phyloP scores from a whole-genome alignment of 2,888 invertebrate genomes.

The Nasonovia ribisnigri region DNA sequence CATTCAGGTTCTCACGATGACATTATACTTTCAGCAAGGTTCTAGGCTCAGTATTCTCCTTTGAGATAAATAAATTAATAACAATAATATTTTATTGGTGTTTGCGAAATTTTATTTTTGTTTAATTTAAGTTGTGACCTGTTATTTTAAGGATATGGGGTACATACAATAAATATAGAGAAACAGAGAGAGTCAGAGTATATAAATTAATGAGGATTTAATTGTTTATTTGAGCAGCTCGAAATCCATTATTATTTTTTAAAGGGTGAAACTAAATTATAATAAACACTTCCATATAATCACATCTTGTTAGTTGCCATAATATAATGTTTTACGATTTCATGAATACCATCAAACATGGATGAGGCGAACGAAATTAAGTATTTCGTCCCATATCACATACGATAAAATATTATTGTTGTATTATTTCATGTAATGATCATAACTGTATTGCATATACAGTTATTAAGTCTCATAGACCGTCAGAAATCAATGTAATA shows the following conservation, averaged over 20 bases:
- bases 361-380: background rate
- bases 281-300: background rate
- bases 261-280: background rate
- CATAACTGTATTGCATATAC: background rate
- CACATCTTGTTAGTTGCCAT: background rate
- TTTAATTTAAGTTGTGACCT: background rate
- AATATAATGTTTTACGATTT: background rate
- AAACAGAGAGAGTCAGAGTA: background rate
- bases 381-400: background rate
- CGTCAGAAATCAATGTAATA: background rate
- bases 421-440: slow-evolving; percentile 1
- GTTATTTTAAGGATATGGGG: background rate
- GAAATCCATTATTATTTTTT: slow-evolving; percentile 20
- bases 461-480: background rate
- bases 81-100: background rate
- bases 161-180: background rate
- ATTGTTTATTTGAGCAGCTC: slow-evolving; percentile 30
- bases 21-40: too few relatives aligned
- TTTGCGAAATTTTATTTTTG: background rate
- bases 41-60: background rate
- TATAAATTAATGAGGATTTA: background rate
- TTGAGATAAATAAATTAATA: background rate
- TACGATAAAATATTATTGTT: slow-evolving; percentile 21
- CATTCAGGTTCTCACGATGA: too few relatives aligned
- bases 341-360: background rate